These are phyloP conservation scores for Drosophila bifasciata DNA, from an alignment of 1,140 invertebrate species.

Conservation along the genomic window DNA sequence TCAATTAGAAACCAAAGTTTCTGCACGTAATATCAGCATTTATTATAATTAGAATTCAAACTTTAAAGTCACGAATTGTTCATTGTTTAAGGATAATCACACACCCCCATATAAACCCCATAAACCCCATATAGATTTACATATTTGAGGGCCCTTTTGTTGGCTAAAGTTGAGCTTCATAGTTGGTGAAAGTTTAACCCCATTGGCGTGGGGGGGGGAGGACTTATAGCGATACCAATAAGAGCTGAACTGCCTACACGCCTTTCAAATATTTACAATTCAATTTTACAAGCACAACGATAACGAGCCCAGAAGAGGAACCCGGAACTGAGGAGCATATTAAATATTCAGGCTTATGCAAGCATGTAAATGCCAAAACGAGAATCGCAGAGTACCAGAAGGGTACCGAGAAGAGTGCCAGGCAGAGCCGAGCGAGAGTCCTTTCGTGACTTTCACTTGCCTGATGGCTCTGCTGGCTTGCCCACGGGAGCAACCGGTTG, in stretches of 20 bases:
- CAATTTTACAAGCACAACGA: slow-evolving; percentile 70
- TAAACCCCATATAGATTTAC: neutral
- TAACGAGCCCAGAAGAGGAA: slow-evolving; percentile 64
- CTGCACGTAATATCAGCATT: slow-evolving; percentile 33
- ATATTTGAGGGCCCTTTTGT: no score
- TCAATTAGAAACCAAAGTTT: slow-evolving; percentile 54
- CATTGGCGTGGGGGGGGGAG: no score
- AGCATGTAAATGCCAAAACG: slow-evolving; percentile 71
- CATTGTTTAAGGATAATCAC: neutral
- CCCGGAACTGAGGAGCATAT: slow-evolving; percentile 19
- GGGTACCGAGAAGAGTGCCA: no score
- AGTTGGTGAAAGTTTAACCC: slow-evolving; percentile 7
- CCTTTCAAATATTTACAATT: slow-evolving; percentile 77
- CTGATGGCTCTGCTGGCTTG: slow-evolving; percentile 12
- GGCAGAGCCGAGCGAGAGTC: slow-evolving; percentile 17
- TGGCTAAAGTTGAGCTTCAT: slow-evolving; percentile 1
- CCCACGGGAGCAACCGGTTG: slow-evolving; percentile 65
- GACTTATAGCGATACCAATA: slow-evolving; percentile 12
- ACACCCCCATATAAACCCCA: no score
- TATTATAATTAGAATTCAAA: slow-evolving; percentile 19
- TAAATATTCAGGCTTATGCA: slow-evolving; percentile 77
- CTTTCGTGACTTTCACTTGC: slow-evolving; percentile 62
- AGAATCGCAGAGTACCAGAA: slow-evolving; percentile 18
- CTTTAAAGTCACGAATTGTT: neutral
- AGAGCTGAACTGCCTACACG: slow-evolving; percentile 11